These are phyloP conservation scores for Takifugu flavidus DNA, from an alignment of 2,113 vertebrate genomes.

Conservation along the genomic window DNA sequence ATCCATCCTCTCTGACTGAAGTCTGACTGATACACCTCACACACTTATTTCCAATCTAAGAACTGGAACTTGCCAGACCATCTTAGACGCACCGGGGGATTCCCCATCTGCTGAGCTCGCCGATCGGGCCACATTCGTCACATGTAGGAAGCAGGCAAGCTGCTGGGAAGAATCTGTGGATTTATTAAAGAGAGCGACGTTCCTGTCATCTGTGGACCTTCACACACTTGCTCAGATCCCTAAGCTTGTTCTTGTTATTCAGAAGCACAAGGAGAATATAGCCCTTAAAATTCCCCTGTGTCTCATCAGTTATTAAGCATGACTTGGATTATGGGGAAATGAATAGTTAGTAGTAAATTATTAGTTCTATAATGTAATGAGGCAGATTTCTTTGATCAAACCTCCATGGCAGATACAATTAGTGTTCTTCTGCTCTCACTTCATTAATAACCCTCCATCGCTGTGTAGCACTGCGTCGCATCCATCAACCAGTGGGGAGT, in stretches of 20 bases:
- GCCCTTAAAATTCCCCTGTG: too few relatives aligned
- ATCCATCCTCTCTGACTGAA: too few relatives aligned
- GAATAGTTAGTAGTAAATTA: too few relatives aligned
- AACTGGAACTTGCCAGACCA: conserved; percentile 25
- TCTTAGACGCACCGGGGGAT: conserved; percentile 44
- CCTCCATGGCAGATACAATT: conserved; percentile 9
- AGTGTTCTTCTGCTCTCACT: conserved; percentile 21
- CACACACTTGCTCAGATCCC: too few relatives aligned
- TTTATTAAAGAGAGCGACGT: conserved; percentile 23
- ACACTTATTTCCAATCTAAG: conserved; percentile 23
- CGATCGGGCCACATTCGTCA: conserved; percentile 44
- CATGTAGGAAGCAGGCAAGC: conserved; percentile 34
- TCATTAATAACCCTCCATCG: conserved; percentile 42
- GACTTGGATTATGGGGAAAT: too few relatives aligned
- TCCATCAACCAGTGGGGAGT: conserved; percentile 52
- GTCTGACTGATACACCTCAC: conserved; percentile 20
- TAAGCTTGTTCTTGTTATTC: too few relatives aligned
- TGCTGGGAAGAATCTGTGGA: conserved; percentile 19
- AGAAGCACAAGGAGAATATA: too few relatives aligned
- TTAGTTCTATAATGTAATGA: too few relatives aligned
- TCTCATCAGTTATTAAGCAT: too few relatives aligned
- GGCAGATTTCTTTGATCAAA: conserved; percentile 1
- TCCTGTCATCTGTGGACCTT: not conserved
- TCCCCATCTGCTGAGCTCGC: conserved; percentile 45
- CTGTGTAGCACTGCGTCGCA: conserved; percentile 46